phyloP scores from a whole-genome alignment of 1,140 invertebrate species.

The Condylostylus longicornis region DNA sequence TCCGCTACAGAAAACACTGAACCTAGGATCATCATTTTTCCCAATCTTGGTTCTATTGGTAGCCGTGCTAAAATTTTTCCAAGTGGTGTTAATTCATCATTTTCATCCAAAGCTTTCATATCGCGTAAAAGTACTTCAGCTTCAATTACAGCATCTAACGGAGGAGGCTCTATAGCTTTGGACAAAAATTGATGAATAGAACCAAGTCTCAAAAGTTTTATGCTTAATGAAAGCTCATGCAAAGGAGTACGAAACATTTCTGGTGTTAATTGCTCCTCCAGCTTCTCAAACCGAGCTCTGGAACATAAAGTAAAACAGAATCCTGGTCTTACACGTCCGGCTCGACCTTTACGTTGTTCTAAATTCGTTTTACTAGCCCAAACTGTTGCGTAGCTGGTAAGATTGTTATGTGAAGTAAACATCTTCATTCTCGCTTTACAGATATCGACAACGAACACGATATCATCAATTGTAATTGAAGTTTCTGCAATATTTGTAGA shows the following conservation, averaged over 20 bases:
- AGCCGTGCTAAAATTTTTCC: constrained; percentile 83
- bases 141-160: constrained; percentile 84
- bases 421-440: constrained; percentile 93
- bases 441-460: constrained; percentile 89
- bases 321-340: constrained; percentile 74
- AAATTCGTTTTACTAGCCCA: constrained; percentile 87
- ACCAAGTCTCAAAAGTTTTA: constrained; percentile 66
- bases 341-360: constrained; percentile 76
- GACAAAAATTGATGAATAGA: constrained; percentile 81
- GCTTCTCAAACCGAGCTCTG: constrained; percentile 47
- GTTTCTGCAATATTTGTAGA: constrained; percentile 89
- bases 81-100: constrained; percentile 76
- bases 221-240: constrained; percentile 73
- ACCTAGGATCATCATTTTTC: constrained; percentile 89
- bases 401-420: constrained; percentile 89
- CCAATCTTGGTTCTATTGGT: constrained; percentile 81
- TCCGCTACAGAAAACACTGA: constrained; percentile 75
- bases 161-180: constrained; percentile 87
- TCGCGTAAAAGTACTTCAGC: constrained; percentile 61
- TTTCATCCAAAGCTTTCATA: constrained; percentile 72
- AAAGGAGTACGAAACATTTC: constrained; percentile 93
- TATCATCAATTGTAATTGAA: constrained; percentile 92
- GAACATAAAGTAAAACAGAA: constrained; percentile 83
- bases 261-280: constrained; percentile 84
- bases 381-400: constrained; percentile 86